Base-by-base conservation (phyloP, 2,113 vertebrate species). In the Gyps fulvus region DNA sequence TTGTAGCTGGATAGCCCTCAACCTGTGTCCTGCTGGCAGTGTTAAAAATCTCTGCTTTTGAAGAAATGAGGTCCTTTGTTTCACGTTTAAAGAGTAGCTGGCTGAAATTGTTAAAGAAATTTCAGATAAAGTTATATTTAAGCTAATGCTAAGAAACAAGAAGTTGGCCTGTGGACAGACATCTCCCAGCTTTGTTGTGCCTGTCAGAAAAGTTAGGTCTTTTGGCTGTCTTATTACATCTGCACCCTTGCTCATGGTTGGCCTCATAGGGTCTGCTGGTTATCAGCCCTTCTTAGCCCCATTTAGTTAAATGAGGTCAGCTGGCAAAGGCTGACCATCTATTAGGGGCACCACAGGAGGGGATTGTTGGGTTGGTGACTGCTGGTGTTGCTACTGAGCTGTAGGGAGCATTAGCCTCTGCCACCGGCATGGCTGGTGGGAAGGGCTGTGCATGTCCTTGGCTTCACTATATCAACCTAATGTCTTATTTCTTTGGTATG, bases 401-500 rank as follows among this genome's bases (percentile, higher is more conserved):
- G 27, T 43, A 40, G 45, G 36, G 34, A 62, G 1, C 21, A 10
- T 19, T 34, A 59, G 42, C 14, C 7, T 70, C n/a, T 70, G 55
- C 34, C 11, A 4, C 52, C 0, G 1, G 27, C 40, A 11, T 1
- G 7, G 40, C 40, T 36, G 52, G 18, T 71, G 32, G n/a, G 50
- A 66, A 77, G 17, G 29, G 23, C 36, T 25, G 13, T 62, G 18
- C 1, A 0, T 42, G 29, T 32, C n/a, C 9, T 65, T 49, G 55
- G n/a, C 67, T 65, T 88, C 17, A 5, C 22, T 43, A 32, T 7
- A 7, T 45, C 34, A 58, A 50, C 12, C 17, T 61, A 20, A 31
- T 11, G 20, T 15, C 4, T 0, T 13, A 4, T 54, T 58, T 82
- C 65, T 87, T 91, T 59, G 59, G 3, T 58, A 1, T 0, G 2